Evolutionary conservation across 2,888 invertebrate genomes (phyloP).

Genomic region (Leptogaster cylindrica): DNA sequence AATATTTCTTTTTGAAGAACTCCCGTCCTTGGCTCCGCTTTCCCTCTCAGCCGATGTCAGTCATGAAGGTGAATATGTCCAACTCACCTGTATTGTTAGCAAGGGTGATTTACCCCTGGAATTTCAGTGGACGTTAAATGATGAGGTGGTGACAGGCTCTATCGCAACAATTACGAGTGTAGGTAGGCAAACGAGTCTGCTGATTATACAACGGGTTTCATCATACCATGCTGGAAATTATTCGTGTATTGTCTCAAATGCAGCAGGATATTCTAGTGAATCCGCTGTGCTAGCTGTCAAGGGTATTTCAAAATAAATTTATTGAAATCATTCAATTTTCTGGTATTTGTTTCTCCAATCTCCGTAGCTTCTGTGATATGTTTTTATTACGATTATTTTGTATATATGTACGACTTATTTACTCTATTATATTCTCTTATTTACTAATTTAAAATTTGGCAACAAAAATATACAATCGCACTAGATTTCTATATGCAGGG

Average conservation of each 20-base stretch:
- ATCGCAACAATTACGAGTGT: constrained; percentile 56
- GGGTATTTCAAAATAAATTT: too few relatives aligned
- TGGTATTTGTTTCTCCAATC: too few relatives aligned
- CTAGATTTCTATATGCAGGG: too few relatives aligned
- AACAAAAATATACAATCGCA: too few relatives aligned
- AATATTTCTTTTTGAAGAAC: constrained; percentile 55
- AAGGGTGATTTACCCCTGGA: constrained; percentile 73
- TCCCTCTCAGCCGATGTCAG: constrained; percentile 57
- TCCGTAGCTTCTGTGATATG: too few relatives aligned
- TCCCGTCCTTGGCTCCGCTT: constrained; percentile 56
- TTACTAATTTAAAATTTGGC: too few relatives aligned
- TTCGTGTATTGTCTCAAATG: constrained; percentile 67
- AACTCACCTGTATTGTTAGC: constrained; percentile 83
- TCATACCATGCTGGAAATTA: constrained; percentile 70
- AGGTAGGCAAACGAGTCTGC: constrained; percentile 64
- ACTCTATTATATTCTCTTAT: too few relatives aligned
- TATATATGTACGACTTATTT: too few relatives aligned
- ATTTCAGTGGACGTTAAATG: constrained; percentile 66
- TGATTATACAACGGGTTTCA: constrained; percentile 68
- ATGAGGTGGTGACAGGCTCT: constrained; percentile 50
- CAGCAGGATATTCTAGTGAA: constrained; percentile 65
- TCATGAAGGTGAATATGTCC: constrained; percentile 72
- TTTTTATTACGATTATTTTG: too few relatives aligned
- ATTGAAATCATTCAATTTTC: too few relatives aligned
- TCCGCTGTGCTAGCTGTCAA: constrained; percentile 67